These are phyloP conservation scores for Mus minutoides DNA, from an alignment of 2,797 vertebrate species.

Conservation along the genomic window DNA sequence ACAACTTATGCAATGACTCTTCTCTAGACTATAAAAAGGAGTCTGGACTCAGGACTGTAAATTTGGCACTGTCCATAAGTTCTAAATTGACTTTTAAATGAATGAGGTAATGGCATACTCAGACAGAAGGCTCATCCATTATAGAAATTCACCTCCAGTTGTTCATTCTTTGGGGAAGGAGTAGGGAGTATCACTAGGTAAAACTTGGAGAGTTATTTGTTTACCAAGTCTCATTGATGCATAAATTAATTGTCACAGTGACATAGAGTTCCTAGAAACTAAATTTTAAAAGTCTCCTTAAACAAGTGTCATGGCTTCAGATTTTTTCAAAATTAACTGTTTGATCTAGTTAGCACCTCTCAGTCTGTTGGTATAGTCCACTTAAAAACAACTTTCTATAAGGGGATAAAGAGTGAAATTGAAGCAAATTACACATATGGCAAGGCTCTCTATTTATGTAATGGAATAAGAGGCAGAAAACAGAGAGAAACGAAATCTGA, in stretches of 20 bases:
- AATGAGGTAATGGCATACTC: slow-evolving; percentile 80
- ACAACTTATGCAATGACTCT: slow-evolving; percentile 78
- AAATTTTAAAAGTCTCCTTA: slow-evolving; percentile 75
- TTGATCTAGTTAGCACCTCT: slow-evolving; percentile 77
- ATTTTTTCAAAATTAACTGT: slow-evolving; percentile 74
- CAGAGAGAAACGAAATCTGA: slow-evolving; percentile 50
- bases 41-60: slow-evolving; percentile 75
- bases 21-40: slow-evolving; percentile 76
- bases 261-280: slow-evolving; percentile 78
- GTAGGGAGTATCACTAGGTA: slow-evolving; percentile 76
- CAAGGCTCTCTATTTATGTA: slow-evolving; percentile 76
- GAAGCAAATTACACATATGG: slow-evolving; percentile 76
- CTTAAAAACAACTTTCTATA: slow-evolving; percentile 80
- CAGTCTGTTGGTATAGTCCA: slow-evolving; percentile 74
- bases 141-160: slow-evolving; percentile 82
- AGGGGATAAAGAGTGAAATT: slow-evolving; percentile 70
- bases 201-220: slow-evolving; percentile 80
- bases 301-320: slow-evolving; percentile 71
- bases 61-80: slow-evolving; percentile 77
- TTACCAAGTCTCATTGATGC: slow-evolving; percentile 76
- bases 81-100: slow-evolving; percentile 76
- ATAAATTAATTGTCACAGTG: slow-evolving; percentile 80
- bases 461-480: slow-evolving; percentile 69
- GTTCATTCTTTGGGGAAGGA: slow-evolving; percentile 78
- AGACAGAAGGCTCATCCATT: slow-evolving; percentile 80